Base-by-base conservation (phyloP, 1,140 invertebrate genomes). In the Pentalonia nigronervosa region DNA sequence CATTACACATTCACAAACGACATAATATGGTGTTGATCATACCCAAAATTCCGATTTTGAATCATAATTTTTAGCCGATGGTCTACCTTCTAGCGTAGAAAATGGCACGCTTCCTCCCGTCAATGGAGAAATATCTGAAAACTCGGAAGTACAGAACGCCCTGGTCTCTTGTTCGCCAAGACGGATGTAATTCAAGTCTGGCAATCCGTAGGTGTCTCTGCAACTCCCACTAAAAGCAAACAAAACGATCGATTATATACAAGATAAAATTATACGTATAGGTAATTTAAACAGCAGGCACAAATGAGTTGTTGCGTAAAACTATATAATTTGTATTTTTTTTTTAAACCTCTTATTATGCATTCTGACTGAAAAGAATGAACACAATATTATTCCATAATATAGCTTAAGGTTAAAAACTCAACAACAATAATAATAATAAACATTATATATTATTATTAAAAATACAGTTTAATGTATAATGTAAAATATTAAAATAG, bases 61-160 rank as follows among this genome's bases (percentile, higher is more conserved):
- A 94, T 99, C 99, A 95, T 99, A 99, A 87, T 97, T 96, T 94
- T 97, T 98, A 47, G 98, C 98, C 34, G 98, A 98, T 0, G 99
- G 99, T 94, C 99, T 96, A 48, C 98, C 98, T 95, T 99, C 99
- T 0, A 99, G 96, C 0, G 99, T 99, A 25, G 98, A 98, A 95
- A 99, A 99, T 7, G 98, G 97, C 6, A 99, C 98, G 94, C 98
- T 99, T 41, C 99, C 99, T n/a, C 98, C 98, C 1, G 97, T 97
- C 87, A 99, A 95, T 0, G 99, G 99, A 0, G 99, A 99, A 94
- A 99, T 99, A 95, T 99, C 99, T 17, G 98, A 99, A 95, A 98
- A 99, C 95, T 99, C 99, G 48, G 98, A 98, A 4, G 98, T 99
- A 95, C 99, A 99, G 7, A 99, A 96, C 0, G 99, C 98, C 89